Evolutionary conservation across 2,888 invertebrate species (phyloP).

Genomic region (Linnaemya tessellans): DNA sequence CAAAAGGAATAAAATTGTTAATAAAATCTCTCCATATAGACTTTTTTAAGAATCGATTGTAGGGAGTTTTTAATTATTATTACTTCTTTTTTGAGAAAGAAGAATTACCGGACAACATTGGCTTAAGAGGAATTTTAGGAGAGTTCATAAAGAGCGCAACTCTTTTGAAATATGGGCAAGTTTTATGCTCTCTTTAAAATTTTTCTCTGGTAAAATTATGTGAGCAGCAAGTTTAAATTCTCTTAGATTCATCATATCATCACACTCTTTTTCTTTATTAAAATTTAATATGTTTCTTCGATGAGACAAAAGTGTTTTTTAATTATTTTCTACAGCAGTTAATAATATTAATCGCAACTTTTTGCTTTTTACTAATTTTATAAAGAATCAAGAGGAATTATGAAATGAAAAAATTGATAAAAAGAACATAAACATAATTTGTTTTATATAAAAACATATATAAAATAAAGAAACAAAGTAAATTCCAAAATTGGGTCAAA

Average conservation of each 20-base stretch:
- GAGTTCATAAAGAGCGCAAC: neutral
- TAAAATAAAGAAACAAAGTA: constrained; percentile 30
- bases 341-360: neutral
- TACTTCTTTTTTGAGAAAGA: no score
- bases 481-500: constrained; percentile 58
- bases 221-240: neutral
- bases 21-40: no score
- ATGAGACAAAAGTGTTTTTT: neutral
- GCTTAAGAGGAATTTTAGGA: neutral
- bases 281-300: neutral
- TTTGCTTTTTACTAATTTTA: constrained; percentile 36
- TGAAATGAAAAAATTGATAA: constrained; percentile 39
- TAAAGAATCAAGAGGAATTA: constrained; percentile 9
- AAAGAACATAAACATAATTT: constrained; percentile 50
- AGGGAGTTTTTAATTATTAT: no score
- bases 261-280: neutral
- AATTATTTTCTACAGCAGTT: neutral
- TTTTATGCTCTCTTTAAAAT: neutral
- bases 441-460: constrained; percentile 27
- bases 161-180: neutral
- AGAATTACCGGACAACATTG: no score
- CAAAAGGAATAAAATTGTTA: no score
- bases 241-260: neutral
- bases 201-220: neutral
- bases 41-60: no score